These are phyloP conservation scores for Ormia ochracea DNA, from an alignment of 2,888 invertebrate species.

Conservation along the genomic window DNA sequence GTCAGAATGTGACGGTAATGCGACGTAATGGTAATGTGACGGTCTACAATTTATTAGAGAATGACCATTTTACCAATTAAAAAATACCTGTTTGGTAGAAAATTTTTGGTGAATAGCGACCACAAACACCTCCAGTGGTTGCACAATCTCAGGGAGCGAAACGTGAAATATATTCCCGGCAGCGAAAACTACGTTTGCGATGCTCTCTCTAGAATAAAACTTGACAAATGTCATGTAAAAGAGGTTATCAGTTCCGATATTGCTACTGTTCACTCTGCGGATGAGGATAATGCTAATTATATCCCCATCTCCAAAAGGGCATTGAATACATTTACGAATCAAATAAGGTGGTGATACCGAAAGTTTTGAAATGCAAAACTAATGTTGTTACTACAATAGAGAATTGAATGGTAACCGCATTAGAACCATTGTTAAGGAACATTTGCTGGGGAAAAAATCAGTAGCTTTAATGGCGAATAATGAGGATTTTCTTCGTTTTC, in stretches of 20 bases:
- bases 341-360: neutral
- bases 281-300: neutral
- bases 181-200: constrained; percentile 11
- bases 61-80: no score
- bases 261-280: constrained; percentile 4
- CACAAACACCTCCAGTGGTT: neutral
- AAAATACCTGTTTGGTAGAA: neutral
- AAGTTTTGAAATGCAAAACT: neutral
- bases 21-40: no score
- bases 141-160: constrained; percentile 18
- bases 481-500: constrained; percentile 21
- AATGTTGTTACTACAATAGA: neutral
- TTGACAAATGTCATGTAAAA: neutral
- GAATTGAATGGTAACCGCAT: no score
- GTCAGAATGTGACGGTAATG: no score
- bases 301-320: neutral
- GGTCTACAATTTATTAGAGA: no score
- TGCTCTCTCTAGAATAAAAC: neutral
- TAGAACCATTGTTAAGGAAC: constrained; percentile 30
- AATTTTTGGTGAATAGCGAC: neutral
- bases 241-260: neutral
- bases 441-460: constrained; percentile 17
- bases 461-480: constrained; percentile 24
- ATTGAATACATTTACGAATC: constrained; percentile 3
- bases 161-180: constrained; percentile 23